Evolutionary conservation across 2,797 vertebrate genomes (phyloP).

Genomic region (Cacajao melanocephalus): DNA sequence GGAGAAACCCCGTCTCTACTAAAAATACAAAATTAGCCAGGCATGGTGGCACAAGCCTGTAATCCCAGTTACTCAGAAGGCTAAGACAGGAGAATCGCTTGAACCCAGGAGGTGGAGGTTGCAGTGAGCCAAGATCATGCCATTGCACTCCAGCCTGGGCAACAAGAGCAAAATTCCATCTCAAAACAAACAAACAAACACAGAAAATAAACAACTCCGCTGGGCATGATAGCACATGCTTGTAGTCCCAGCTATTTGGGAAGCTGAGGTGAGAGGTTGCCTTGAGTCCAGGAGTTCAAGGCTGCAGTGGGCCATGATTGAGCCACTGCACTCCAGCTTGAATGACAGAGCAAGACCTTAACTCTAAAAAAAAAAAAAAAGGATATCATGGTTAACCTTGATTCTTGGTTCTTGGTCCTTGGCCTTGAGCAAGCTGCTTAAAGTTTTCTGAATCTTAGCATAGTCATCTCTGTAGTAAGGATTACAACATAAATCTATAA

Average conservation of each 20-base stretch:
- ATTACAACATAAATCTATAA: not conserved
- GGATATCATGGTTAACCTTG: not conserved
- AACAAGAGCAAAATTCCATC: not conserved
- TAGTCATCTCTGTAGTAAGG: not conserved
- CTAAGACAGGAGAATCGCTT: not conserved
- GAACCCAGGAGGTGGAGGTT: not conserved
- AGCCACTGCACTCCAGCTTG: not conserved
- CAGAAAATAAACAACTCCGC: not conserved
- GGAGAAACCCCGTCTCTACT: not conserved
- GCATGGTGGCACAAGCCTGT: not conserved
- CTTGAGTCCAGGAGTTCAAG: not conserved
- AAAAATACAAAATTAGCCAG: not conserved
- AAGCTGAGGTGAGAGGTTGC: not conserved
- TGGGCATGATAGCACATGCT: not conserved
- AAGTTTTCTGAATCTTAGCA: not conserved
- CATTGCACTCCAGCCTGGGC: not conserved
- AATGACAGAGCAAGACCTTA: not conserved
- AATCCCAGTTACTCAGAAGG: not conserved
- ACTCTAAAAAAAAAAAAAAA: not conserved
- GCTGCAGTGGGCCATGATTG: not conserved
- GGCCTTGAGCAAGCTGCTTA: not conserved
- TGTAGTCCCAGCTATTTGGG: not conserved
- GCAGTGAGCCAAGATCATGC: not conserved
- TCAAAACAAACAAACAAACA: not conserved
- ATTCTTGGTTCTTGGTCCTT: conserved; percentile 4